Base-by-base conservation (phyloP, 2,888 invertebrate species). In the Phragmatobia fuliginosa region DNA sequence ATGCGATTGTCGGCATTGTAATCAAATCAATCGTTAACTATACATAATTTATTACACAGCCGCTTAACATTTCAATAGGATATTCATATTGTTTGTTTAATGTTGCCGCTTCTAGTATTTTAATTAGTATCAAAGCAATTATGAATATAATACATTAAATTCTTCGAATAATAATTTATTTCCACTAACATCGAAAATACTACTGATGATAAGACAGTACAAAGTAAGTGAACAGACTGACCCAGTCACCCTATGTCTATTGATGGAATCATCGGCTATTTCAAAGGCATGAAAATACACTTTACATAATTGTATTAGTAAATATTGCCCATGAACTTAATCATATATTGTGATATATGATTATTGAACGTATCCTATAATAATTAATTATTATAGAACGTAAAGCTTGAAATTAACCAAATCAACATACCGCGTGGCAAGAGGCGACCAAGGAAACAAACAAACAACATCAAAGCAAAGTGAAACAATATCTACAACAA, bases 31-130 rank as follows among this genome's bases (percentile, higher is more conserved):
- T 18, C 32, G 6, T 62, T 2, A 41, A 3, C 18, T 10, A 49
- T 49, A 49, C 21, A 38, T 62, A 56, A 56, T 56, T 56, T 56
- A 67, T 52, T 25, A 58, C 32, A 28, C 28, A 11, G 36, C 36
- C 10, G 28, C 21, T 7, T 7, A 32, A 38, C 28, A 61, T 52
- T 52, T 36, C n/a, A 36, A 62, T 67, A 61, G 45, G 36, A 49
- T 61, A 28, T 61, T 61, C 52, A 67, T 61, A 33, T 45, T 45
- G 28, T 33, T 52, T 49, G 62, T 36, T 38, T 62, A 41, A 62
- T 28, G 25, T 28, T 14, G 28, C 56, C 28, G 56, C 56, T 28
- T 56, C 28, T 28, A 25, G 56, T 28, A 28, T 16, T 56, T 16
- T 28, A 56, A 28, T 28, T 28, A 56, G 5, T 56, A 28, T 16